Evolutionary conservation across 2,113 vertebrate genomes (phyloP).

Genomic region (Leucopsar rothschildi): DNA sequence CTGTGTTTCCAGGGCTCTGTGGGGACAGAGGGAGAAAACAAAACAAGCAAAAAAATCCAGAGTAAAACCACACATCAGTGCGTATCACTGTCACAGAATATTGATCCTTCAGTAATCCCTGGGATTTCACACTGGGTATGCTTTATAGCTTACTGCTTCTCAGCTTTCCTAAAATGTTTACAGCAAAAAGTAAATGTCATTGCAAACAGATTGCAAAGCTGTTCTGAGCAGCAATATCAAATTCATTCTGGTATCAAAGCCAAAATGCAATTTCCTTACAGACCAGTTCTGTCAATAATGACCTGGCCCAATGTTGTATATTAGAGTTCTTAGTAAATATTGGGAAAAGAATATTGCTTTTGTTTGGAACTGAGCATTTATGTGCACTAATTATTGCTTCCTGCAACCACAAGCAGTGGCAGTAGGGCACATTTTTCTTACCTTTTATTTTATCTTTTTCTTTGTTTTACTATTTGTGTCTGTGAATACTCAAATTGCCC

Average conservation of each 20-base stretch:
- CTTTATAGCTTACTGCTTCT: not conserved
- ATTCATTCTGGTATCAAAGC: not conserved
- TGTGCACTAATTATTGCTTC: not conserved
- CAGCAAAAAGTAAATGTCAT: conserved; percentile 5
- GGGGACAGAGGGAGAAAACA: not conserved
- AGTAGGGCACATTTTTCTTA: not conserved
- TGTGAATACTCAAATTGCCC: not conserved
- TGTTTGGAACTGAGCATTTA: not conserved
- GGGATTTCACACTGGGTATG: not conserved
- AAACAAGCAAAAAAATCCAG: not conserved
- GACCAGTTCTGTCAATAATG: not conserved
- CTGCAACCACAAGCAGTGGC: not conserved
- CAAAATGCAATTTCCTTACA: not conserved
- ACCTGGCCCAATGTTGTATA: not conserved
- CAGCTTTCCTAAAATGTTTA: conserved; percentile 18
- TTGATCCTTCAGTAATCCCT: not conserved
- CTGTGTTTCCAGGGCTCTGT: conserved; percentile 77
- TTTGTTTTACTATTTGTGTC: not conserved
- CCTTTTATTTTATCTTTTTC: not conserved
- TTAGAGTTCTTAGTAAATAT: not conserved
- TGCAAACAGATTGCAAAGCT: not conserved
- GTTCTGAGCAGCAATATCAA: not conserved
- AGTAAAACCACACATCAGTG: not conserved
- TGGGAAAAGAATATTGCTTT: not conserved
- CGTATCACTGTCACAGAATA: not conserved